A percentile compares a stretch with the other conserved stretches of the same genome.
Conservation (phyloP, 2,888 invertebrate genomes). For the Lasioglossum lativentre region DNA sequence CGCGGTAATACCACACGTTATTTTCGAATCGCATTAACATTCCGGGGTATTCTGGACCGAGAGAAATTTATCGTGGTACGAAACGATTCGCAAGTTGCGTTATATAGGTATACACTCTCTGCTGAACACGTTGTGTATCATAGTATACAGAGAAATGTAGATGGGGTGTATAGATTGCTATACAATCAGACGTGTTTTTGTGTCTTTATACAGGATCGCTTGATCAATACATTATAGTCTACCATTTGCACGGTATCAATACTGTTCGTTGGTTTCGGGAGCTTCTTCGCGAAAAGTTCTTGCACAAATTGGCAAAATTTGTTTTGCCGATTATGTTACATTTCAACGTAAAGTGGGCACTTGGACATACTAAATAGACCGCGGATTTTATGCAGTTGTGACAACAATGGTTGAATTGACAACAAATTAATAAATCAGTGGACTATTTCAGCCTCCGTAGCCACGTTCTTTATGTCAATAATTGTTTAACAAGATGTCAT, state of each 20-base stretch:
- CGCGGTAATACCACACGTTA: slow-evolving; percentile 32
- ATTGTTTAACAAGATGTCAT: not conserved
- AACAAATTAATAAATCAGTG: not conserved
- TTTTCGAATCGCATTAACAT: slow-evolving; percentile 56
- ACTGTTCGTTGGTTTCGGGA: not conserved
- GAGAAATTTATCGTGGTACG: slow-evolving; percentile 42
- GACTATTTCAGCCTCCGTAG: not conserved
- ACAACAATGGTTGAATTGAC: not conserved
- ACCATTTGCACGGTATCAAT: slow-evolving; percentile 5
- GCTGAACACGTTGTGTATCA: not conserved
- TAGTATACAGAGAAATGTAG: slow-evolving; percentile 7
- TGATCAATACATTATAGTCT: slow-evolving; percentile 16
- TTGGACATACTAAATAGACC: not conserved
- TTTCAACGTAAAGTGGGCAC: not conserved
- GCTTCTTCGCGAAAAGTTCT: not conserved
- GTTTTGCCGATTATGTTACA: not conserved
- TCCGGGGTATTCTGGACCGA: slow-evolving; percentile 24
- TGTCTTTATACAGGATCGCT: not conserved
- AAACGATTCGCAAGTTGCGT: slow-evolving; percentile 39
- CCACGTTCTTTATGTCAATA: not conserved
- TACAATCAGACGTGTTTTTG: slow-evolving; percentile 7
- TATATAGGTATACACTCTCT: not conserved
- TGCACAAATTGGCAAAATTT: not conserved
- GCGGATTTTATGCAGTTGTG: not conserved
- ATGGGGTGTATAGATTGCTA: slow-evolving; percentile 13